Evolutionary conservation across 2,113 vertebrate genomes (phyloP), one percentile per base, ranked within the genome.

Genomic region (Scomber scombrus): DNA sequence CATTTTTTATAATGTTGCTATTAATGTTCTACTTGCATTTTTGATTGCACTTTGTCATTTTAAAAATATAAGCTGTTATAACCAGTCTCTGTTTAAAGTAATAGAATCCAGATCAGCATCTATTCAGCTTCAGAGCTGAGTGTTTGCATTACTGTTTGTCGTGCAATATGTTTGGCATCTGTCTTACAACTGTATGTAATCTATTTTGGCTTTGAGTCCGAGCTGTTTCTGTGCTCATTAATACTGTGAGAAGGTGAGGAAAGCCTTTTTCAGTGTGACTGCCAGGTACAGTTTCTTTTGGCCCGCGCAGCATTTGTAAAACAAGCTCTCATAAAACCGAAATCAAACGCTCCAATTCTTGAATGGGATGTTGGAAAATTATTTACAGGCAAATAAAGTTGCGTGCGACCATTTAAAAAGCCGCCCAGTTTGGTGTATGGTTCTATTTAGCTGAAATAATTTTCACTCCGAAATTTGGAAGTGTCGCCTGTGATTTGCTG

Each of bases 361-460:
- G 78, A 92, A 91, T 83, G 73, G 90, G 90, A 92, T 92, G 88
- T 90, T 56, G 89, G 88, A 91, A 93, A 91, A 86, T 91, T 81
- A 90, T 94, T 93, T 91, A 91, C 80, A 91, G 88, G 88, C 91
- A 88, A 92, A 94, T 93, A 92, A 92, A 92, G 79, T 90, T 89
- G 90, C 76, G 81, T 81, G 89, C 82, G 79, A 88, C 72, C 75
- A 2, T 65, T 78, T 81, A 61, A 82, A 80, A 84, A 71, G 64
- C 60, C 21, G 47, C 63, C 78, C 76, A 71, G 45, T 67, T 86
- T 62, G 60, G 74, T 65, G 71, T n/a, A 86, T 87, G 86, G 75
- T 90, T 91, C 80, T 90, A 87, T 83, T 91, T 87, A 90, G 84
- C 85, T 75, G 76, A 88, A 87, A 89, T 88, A 16, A 85, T 89